A percentile compares a stretch with the other conserved stretches of the same genome.
Evolutionary conservation across 2,797 vertebrate genomes (phyloP).

Genomic region (Microctenopoma steveboyesi): DNA sequence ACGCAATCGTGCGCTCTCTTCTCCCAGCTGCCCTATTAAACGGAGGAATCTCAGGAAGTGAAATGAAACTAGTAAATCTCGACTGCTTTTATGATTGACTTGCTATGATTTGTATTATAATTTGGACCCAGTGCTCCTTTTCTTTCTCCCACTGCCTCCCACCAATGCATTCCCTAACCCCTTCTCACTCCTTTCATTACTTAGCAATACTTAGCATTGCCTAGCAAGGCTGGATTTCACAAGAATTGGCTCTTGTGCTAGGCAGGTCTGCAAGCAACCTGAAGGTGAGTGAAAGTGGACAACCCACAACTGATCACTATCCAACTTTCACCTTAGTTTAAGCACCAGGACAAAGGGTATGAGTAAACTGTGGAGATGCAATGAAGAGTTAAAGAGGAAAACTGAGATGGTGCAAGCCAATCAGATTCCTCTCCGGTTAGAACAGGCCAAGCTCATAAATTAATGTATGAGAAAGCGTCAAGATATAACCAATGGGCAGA

Average conservation of each 20-base stretch:
- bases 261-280: constrained; percentile 12
- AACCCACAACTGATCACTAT: constrained; percentile 23
- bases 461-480: constrained; percentile 73
- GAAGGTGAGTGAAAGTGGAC: constrained; percentile 20
- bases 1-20: constrained; percentile 67
- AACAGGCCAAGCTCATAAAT: constrained; percentile 72
- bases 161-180: constrained; percentile 60
- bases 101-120: constrained; percentile 86
- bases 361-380: constrained; percentile 60
- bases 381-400: constrained; percentile 59
- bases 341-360: constrained; percentile 28
- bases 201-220: constrained; percentile 35
- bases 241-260: constrained; percentile 70
- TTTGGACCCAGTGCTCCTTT: constrained; percentile 76
- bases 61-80: constrained; percentile 85
- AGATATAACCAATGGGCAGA: constrained; percentile 74
- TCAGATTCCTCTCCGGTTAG: constrained; percentile 56
- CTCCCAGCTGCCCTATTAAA: constrained; percentile 83
- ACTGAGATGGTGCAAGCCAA: constrained; percentile 72
- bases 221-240: constrained; percentile 44
- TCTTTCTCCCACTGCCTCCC: constrained; percentile 58
- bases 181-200: constrained; percentile 76
- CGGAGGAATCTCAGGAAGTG: constrained; percentile 81
- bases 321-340: constrained; percentile 40
- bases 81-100: constrained; percentile 84